Percentiles rank a stretch among this genome's conserved stretches.
These are phyloP conservation scores for Gryllus longicercus DNA, from an alignment of 2,888 invertebrate genomes.

Conservation along the genomic window DNA sequence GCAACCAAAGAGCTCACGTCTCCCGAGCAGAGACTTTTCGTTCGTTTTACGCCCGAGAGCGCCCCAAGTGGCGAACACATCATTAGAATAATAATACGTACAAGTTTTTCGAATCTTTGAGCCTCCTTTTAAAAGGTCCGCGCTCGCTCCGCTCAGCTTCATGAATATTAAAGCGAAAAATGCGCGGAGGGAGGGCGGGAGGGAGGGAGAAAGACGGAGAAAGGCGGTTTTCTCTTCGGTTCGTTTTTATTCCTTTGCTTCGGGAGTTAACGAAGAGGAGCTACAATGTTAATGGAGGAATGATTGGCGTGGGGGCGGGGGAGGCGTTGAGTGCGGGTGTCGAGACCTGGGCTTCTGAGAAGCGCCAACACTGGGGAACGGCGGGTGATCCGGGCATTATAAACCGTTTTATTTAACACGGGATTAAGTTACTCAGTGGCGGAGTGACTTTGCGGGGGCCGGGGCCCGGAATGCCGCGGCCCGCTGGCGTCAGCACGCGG, in stretches of 20 bases:
- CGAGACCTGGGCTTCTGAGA: background rate
- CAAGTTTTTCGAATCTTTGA: constrained; percentile 17
- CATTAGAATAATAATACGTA: constrained; percentile 17
- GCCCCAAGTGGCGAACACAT: constrained; percentile 17
- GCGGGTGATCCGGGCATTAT: constrained; percentile 6
- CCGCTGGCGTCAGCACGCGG: no score
- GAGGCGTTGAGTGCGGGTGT: background rate
- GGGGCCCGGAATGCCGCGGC: no score
- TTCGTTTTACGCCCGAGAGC: constrained; percentile 5
- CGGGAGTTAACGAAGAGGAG: constrained; percentile 3
- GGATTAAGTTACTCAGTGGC: constrained; percentile 2
- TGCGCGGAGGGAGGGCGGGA: background rate
- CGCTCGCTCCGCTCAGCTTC: background rate
- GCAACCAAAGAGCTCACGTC: background rate
- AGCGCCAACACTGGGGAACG: background rate
- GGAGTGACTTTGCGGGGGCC: background rate
- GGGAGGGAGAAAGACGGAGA: background rate
- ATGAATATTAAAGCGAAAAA: constrained; percentile 10
- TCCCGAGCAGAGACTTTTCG: background rate
- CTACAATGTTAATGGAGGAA: constrained; percentile 1
- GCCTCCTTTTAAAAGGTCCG: constrained; percentile 7
- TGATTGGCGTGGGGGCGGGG: constrained; percentile 4
- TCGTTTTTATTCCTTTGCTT: background rate
- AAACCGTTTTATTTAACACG: constrained; percentile 2
- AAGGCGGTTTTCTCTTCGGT: background rate